A percentile compares a stretch with the other conserved stretches of the same genome.
phyloP scores from a whole-genome alignment of 2,797 vertebrate genomes.

The Odontamblyopus lacepedii region DNA sequence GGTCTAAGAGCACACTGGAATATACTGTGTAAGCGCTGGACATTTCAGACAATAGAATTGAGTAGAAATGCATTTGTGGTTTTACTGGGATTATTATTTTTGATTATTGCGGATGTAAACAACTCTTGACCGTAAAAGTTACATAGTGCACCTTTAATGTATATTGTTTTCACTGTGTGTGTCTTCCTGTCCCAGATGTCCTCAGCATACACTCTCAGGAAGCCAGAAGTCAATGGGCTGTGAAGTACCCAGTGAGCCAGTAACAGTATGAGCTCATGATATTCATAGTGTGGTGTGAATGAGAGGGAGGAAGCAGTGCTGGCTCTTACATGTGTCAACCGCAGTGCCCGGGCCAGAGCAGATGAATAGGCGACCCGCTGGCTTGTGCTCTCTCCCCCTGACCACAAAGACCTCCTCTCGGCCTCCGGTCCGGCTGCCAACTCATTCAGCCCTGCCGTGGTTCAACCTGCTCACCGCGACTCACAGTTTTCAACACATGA shows the following conservation, averaged over 20 bases:
- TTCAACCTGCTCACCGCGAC: constrained; percentile 25
- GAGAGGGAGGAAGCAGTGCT: constrained; percentile 7
- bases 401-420: constrained; percentile 31
- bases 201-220: neutral
- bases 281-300: constrained; percentile 1
- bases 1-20: too few relatives aligned
- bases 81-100: too few relatives aligned
- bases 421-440: constrained; percentile 20
- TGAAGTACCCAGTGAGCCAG: constrained; percentile 9
- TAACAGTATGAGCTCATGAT: constrained; percentile 15
- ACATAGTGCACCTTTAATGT: too few relatives aligned
- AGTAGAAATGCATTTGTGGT: too few relatives aligned
- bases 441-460: constrained; percentile 41
- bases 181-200: neutral
- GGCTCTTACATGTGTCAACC: constrained; percentile 13
- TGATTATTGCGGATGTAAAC: too few relatives aligned
- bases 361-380: constrained; percentile 14
- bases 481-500: constrained; percentile 10
- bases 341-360: constrained; percentile 4
- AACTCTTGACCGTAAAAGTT: too few relatives aligned
- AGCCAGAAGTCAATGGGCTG: constrained; percentile 18
- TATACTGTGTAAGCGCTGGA: too few relatives aligned
- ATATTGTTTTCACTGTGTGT: too few relatives aligned
- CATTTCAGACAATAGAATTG: too few relatives aligned
- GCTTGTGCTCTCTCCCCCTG: constrained; percentile 12